These are phyloP conservation scores for Acanthacorydalis orientalis DNA, from an alignment of 2,888 invertebrate species.

Conservation along the genomic window DNA sequence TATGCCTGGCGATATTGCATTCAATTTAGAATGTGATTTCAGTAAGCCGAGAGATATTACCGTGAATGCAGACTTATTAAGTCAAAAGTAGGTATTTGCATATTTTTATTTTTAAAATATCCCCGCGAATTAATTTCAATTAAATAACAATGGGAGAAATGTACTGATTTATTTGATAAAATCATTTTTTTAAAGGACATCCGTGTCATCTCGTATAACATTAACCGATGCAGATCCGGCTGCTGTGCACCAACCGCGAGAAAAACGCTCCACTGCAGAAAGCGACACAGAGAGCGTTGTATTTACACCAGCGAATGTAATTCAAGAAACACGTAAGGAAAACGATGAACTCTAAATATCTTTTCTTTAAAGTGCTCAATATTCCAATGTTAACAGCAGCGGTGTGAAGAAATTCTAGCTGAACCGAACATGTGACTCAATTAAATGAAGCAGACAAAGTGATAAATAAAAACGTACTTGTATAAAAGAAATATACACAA, in stretches of 20 bases:
- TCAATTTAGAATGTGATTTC: constrained; percentile 46
- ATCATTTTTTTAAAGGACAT: too few species aligned
- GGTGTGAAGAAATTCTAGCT: not conserved
- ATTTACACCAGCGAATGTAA: constrained; percentile 10
- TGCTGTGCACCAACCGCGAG: constrained; percentile 12
- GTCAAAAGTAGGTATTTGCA: constrained; percentile 16
- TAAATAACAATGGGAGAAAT: not conserved
- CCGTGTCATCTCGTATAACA: constrained; percentile 27
- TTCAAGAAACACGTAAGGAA: constrained; percentile 11
- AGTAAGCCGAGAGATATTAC: constrained; percentile 33
- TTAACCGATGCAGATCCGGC: constrained; percentile 36
- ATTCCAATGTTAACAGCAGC: not conserved
- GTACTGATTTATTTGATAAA: too few species aligned
- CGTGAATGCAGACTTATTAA: constrained; percentile 30
- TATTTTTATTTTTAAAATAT: not conserved
- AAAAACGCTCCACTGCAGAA: constrained; percentile 12
- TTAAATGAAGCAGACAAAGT: too few species aligned
- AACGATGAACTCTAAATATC: constrained; percentile 9
- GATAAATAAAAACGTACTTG: too few species aligned
- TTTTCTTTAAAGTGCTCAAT: not conserved
- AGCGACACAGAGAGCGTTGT: constrained; percentile 14
- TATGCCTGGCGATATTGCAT: constrained; percentile 47
- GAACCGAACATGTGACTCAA: too few species aligned
- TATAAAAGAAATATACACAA: too few species aligned
- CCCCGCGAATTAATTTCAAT: not conserved